Conservation (phyloP, 64 coral and sea anemone species). For the Montipora foliosa region DNA sequence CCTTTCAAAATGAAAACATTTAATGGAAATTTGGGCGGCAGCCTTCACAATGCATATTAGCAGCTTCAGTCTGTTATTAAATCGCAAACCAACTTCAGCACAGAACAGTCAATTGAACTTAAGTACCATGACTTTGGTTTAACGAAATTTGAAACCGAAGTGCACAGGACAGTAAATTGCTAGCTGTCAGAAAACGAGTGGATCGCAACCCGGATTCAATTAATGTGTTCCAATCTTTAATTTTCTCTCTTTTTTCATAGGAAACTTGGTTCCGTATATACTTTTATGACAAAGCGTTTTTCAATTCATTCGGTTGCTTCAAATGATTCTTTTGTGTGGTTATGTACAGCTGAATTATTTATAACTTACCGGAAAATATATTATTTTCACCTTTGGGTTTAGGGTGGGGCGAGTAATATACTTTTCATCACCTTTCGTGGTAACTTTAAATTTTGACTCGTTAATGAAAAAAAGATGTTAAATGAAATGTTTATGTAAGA, state of each 20-base stretch:
- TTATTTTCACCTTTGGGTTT: conserved; percentile 7
- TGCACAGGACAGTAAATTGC: too few relatives aligned
- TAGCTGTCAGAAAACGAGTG: neutral
- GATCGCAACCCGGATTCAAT: neutral
- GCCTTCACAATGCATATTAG: neutral
- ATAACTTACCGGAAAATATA: conserved; percentile 33
- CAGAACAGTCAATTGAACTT: neutral
- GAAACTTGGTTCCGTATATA: neutral
- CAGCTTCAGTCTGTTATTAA: neutral
- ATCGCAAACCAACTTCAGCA: neutral
- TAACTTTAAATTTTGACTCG: neutral
- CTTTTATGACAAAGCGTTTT: conserved; percentile 8
- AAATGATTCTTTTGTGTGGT: conserved; percentile 34
- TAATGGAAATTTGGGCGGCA: conserved; percentile 10
- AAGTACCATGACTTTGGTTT: conserved; percentile 26
- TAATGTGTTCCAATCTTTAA: neutral
- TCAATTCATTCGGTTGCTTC: conserved; percentile 32
- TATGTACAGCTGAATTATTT: conserved; percentile 42
- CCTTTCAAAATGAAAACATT: neutral
- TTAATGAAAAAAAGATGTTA: neutral
- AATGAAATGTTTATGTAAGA: neutral
- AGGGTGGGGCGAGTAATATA: conserved; percentile 11
- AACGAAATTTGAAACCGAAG: neutral
- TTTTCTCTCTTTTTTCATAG: neutral
- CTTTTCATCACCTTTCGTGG: neutral